These are phyloP conservation scores for Proctacanthus coquilletti DNA, from an alignment of 1,140 invertebrate genomes.

Conservation along the genomic window DNA sequence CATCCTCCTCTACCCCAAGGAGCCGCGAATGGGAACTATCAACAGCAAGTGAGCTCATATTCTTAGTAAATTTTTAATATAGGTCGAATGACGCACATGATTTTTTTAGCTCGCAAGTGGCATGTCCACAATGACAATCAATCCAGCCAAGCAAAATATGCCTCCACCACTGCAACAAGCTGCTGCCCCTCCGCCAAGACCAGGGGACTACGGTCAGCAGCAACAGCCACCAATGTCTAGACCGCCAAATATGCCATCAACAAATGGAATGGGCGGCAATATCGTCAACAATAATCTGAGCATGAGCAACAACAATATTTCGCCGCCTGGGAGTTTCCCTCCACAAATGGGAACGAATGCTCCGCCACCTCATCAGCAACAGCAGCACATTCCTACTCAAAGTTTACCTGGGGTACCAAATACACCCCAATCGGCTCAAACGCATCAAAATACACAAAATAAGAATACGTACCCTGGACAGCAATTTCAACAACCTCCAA, in stretches of 20 bases:
- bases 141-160: constrained; percentile 12
- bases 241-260: constrained; percentile 10
- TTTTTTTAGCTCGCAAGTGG: constrained; percentile 11
- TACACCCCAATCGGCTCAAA: too few species aligned
- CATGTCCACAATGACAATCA: constrained; percentile 12
- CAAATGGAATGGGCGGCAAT: not conserved
- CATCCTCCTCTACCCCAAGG: constrained; percentile 12
- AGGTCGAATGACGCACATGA: not conserved
- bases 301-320: not conserved
- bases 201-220: constrained; percentile 8
- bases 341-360: constrained; percentile 9
- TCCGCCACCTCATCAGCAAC: constrained; percentile 9
- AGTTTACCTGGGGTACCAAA: too few species aligned
- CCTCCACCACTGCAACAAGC: constrained; percentile 13
- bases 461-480: too few species aligned
- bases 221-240: constrained; percentile 24
- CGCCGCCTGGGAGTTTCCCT: too few species aligned
- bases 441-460: too few species aligned
- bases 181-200: constrained; percentile 8
- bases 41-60: constrained; percentile 19
- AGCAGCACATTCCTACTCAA: too few species aligned
- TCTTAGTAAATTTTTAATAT: not conserved
- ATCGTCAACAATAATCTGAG: not conserved
- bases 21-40: constrained; percentile 24
- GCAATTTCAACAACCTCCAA: too few species aligned